Evolutionary conservation across 2,888 invertebrate species (phyloP).

Genomic region (Tiliacea citrago): DNA sequence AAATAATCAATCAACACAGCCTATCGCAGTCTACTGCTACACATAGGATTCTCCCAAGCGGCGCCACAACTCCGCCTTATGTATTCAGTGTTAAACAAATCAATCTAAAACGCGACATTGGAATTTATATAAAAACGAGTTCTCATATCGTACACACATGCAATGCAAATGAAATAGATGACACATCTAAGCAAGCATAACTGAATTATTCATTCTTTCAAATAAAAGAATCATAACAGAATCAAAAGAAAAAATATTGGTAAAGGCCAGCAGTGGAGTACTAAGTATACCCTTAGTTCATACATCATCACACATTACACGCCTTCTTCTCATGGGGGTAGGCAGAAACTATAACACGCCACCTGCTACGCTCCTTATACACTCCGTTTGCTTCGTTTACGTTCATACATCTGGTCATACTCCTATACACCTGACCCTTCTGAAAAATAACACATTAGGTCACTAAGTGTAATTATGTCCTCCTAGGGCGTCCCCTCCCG

Average conservation of each 20-base stretch:
- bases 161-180: constrained; percentile 24
- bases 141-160: neutral
- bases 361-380: too few species aligned
- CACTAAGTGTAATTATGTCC: too few species aligned
- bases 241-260: neutral
- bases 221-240: neutral
- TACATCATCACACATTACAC: too few species aligned
- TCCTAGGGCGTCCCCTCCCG: too few species aligned
- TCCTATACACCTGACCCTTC: too few species aligned
- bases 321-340: too few species aligned
- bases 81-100: neutral
- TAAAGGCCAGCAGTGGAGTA: neutral
- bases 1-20: neutral
- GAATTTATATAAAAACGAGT: constrained; percentile 11
- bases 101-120: neutral
- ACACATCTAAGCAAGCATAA: neutral
- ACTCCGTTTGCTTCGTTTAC: too few species aligned
- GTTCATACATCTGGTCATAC: too few species aligned
- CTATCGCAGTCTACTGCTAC: neutral
- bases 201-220: constrained; percentile 12
- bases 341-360: too few species aligned
- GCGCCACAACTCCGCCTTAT: neutral
- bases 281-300: too few species aligned
- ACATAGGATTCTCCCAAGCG: neutral
- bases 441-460: too few species aligned